A percentile compares a stretch with the other conserved stretches of the same genome.
phyloP scores from a whole-genome alignment of 2,797 vertebrate genomes.

The Karalla daura region DNA sequence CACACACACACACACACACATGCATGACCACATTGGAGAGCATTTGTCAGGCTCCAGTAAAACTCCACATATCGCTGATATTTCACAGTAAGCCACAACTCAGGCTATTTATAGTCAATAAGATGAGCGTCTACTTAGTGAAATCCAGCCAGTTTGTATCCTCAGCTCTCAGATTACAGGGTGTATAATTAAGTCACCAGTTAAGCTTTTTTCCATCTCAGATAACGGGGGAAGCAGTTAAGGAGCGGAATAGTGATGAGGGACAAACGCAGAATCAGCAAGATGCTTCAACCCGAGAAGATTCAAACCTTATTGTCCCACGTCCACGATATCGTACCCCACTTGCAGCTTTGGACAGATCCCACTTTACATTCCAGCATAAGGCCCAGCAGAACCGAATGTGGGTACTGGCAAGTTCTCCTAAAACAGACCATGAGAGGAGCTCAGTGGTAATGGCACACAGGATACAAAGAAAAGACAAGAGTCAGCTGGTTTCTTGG shows the following conservation, averaged over 20 bases:
- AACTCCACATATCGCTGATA: constrained; percentile 24
- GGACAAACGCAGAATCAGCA: constrained; percentile 60
- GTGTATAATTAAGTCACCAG: constrained; percentile 57
- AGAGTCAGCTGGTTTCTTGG: constrained; percentile 40
- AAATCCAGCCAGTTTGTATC: constrained; percentile 42
- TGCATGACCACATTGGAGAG: neutral
- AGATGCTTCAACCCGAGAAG: constrained; percentile 36
- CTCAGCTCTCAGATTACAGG: constrained; percentile 56
- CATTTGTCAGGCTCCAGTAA: neutral
- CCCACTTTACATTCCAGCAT: constrained; percentile 47
- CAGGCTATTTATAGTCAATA: constrained; percentile 50
- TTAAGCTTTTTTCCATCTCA: constrained; percentile 43
- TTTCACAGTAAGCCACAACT: constrained; percentile 13
- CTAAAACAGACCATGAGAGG: constrained; percentile 29
- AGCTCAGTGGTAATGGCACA: constrained; percentile 31
- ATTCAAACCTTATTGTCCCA: constrained; percentile 38
- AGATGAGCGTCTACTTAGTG: constrained; percentile 33
- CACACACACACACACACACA: neutral
- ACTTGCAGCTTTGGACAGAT: constrained; percentile 39
- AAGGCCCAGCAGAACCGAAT: constrained; percentile 34
- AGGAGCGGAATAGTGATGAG: constrained; percentile 57
- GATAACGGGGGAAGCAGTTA: constrained; percentile 20
- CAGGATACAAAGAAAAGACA: constrained; percentile 38
- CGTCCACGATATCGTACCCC: constrained; percentile 23
- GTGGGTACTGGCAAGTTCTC: constrained; percentile 34